Percentiles rank a stretch among this genome's conserved stretches.
These are phyloP conservation scores for Perdita meconis DNA, from an alignment of 2,888 invertebrate genomes.

Conservation along the genomic window DNA sequence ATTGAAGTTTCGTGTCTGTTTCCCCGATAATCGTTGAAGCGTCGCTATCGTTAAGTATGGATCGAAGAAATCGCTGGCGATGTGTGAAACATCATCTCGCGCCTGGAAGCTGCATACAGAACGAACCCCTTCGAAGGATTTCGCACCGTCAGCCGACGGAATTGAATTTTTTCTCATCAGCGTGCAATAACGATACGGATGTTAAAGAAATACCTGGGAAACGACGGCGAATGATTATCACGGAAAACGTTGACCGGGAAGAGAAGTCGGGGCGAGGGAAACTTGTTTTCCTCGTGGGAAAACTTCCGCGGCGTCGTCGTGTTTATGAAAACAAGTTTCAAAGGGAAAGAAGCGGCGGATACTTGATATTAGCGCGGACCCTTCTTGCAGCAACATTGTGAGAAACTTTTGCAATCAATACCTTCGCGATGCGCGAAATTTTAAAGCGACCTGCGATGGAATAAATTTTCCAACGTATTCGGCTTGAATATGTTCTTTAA, in stretches of 20 bases:
- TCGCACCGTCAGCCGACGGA: background rate
- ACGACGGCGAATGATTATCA: background rate
- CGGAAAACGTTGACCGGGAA: background rate
- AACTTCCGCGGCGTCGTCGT: slow-evolving; percentile 27
- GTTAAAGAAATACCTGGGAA: background rate
- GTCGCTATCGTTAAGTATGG: slow-evolving; percentile 16
- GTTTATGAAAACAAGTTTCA: slow-evolving; percentile 52
- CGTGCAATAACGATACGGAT: background rate
- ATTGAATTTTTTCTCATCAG: slow-evolving; percentile 3
- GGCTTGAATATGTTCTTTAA: background rate
- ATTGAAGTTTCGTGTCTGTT: slow-evolving; percentile 47
- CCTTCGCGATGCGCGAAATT: slow-evolving; percentile 22
- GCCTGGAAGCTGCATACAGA: background rate
- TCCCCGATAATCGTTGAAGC: slow-evolving; percentile 45
- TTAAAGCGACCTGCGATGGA: slow-evolving; percentile 28
- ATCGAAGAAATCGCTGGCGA: slow-evolving; percentile 14
- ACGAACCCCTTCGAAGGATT: background rate
- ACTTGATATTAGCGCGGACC: slow-evolving; percentile 43
- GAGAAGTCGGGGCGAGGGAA: background rate
- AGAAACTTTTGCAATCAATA: slow-evolving; percentile 54
- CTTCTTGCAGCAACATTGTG: slow-evolving; percentile 28
- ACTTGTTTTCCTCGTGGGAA: slow-evolving; percentile 30
- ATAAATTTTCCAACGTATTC: slow-evolving; percentile 22
- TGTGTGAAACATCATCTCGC: slow-evolving; percentile 16
- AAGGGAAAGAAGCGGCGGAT: slow-evolving; percentile 25